Evolutionary conservation across 2,797 vertebrate species (phyloP).

Genomic region (Tragelaphus oryx): DNA sequence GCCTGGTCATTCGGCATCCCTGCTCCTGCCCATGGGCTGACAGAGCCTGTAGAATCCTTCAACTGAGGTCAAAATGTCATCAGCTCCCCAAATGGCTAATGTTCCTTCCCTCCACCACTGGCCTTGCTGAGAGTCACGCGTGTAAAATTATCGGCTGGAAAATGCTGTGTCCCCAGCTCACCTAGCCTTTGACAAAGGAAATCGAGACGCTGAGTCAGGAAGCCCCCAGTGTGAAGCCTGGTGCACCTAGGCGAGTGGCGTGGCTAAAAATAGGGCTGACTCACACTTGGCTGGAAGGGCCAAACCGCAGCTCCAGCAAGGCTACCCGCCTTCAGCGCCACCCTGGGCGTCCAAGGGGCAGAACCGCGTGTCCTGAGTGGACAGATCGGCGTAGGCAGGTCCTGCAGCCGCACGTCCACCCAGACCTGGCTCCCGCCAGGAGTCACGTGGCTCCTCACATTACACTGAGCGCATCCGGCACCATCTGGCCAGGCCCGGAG

Average conservation of each 20-base stretch:
- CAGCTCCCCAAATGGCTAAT: background rate
- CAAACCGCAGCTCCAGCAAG: background rate
- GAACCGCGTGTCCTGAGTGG: background rate
- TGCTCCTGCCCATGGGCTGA: background rate
- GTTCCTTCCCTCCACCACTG: background rate
- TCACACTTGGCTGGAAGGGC: background rate
- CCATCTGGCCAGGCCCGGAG: conserved; percentile 11
- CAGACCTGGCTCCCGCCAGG: background rate
- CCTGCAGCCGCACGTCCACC: background rate
- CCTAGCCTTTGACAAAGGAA: fast-evolving
- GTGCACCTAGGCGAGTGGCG: background rate
- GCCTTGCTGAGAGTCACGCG: background rate
- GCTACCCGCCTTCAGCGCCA: background rate
- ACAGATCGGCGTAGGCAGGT: background rate
- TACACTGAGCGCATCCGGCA: background rate
- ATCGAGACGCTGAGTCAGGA: background rate
- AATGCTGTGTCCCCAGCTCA: background rate
- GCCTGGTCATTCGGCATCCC: background rate
- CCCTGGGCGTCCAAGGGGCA: background rate
- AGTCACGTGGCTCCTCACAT: background rate
- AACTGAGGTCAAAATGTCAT: background rate
- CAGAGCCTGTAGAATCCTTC: background rate
- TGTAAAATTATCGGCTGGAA: background rate
- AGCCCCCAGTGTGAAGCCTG: background rate
- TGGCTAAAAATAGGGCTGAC: conserved; percentile 38